Conservation (phyloP, 2,888 invertebrate species). For the Eueremaeus valkanovi region DNA sequence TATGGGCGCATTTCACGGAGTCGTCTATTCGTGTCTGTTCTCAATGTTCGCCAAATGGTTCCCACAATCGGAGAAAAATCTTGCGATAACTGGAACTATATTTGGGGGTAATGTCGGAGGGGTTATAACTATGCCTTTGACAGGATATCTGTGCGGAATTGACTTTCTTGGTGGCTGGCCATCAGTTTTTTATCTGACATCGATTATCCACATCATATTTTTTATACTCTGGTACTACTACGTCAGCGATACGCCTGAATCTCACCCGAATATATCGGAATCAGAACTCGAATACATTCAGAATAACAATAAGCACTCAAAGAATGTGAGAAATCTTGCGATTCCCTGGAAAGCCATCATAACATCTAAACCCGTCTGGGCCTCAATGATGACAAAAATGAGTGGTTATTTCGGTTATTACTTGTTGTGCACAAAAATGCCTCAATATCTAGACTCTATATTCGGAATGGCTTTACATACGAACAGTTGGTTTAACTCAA, state of each 20-base stretch:
- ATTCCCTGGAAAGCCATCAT: conserved; percentile 28
- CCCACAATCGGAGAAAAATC: conserved; percentile 5
- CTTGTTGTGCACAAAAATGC: conserved; percentile 34
- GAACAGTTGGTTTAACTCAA: conserved; percentile 30
- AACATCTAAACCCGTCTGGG: neutral
- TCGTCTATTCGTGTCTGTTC: conserved; percentile 7
- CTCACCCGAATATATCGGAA: neutral
- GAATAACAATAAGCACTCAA: neutral
- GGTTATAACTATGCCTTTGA: conserved; percentile 14
- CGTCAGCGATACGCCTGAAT: conserved; percentile 12
- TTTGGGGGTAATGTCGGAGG: conserved; percentile 20
- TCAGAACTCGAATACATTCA: conserved; percentile 13
- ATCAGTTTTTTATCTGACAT: conserved; percentile 32
- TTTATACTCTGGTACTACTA: neutral
- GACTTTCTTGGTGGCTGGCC: conserved; percentile 32
- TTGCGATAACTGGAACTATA: neutral
- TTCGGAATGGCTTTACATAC: conserved; percentile 23
- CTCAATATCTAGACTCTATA: conserved; percentile 2
- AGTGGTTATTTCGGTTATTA: conserved; percentile 31
- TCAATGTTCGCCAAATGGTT: conserved; percentile 31
- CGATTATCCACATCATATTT: neutral
- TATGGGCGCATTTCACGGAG: conserved; percentile 21
- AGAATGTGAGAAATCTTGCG: neutral
- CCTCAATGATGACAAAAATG: neutral
- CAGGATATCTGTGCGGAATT: conserved; percentile 11